Evolutionary conservation across 2,797 vertebrate genomes (phyloP), one percentile per base, ranked within the genome.

Genomic region (Staurois parvus): DNA sequence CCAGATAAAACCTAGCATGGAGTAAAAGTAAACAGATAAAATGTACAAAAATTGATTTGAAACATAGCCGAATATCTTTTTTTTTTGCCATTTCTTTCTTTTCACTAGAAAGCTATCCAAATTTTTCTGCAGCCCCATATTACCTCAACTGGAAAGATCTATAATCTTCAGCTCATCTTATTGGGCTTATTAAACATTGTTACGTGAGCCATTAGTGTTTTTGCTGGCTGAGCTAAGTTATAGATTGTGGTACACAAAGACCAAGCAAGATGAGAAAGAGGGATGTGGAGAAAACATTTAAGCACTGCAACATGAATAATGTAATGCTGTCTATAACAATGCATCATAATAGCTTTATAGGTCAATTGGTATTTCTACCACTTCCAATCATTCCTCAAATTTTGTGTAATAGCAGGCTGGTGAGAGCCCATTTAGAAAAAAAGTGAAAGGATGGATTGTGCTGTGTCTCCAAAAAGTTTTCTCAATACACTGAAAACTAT

Each of bases 221-320:
- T 29, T 40, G 45, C 10, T 34, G 48, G 21, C 32, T 40, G 40
- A 34, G 40, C 30, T 7, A 64, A 73, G 59, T 75, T 52, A 62
- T 68, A 83, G 59, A 45, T 30, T 74, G 5, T 67, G 9, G 26
- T 19, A 24, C 28, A 37, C 24, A 76, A 64, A 76, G 45, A 76
- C 42, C 29, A 67, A 48, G 37, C 21, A 37, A 69, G 37, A 72
- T 21, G 4, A 72, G 42, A 52, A 73, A 37, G 24, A 52, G 26
- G 37, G 52, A 83, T 48, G 19, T 28, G 29, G 59, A 45, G 34
- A 73, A 72, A 75, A 34, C 72, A 83, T 76, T 83, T 28, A 82
- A 66, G 70, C 48, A 83, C 10, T 66, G 64, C 12, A 66, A 62
- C 67, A 83, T 83, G 73, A 76, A 83, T 76, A 76, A 76, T 76